Evolutionary conservation across 2,888 invertebrate species (phyloP).

Genomic region (Prenolepis imparis): DNA sequence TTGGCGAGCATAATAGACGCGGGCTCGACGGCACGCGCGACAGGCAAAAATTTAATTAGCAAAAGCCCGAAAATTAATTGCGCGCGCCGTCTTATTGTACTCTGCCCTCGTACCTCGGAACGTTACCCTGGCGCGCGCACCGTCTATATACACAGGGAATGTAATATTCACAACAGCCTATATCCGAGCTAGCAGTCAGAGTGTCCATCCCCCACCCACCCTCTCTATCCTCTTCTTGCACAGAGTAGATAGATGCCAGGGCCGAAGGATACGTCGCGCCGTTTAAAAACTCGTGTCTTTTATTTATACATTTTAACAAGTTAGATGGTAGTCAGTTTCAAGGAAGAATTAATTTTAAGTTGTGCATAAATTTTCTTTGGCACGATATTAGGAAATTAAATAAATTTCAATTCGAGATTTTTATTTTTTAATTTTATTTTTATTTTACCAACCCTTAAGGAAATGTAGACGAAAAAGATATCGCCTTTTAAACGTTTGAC

Average conservation of each 20-base stretch:
- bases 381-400: too few relatives aligned
- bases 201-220: constrained; percentile 68
- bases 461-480: too few relatives aligned
- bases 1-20: constrained; percentile 52
- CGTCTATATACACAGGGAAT: constrained; percentile 83
- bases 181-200: constrained; percentile 76
- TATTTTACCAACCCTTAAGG: too few relatives aligned
- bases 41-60: constrained; percentile 85
- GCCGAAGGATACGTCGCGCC: constrained; percentile 37
- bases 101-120: constrained; percentile 73
- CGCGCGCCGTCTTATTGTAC: constrained; percentile 83
- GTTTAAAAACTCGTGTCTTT: background rate
- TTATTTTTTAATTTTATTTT: too few relatives aligned
- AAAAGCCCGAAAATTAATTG: constrained; percentile 85
- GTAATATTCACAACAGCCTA: constrained; percentile 86
- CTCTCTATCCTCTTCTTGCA: constrained; percentile 50
- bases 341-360: too few relatives aligned
- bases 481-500: background rate
- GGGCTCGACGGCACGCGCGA: constrained; percentile 54
- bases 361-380: too few relatives aligned
- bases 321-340: too few relatives aligned
- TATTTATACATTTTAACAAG: too few relatives aligned
- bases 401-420: too few relatives aligned
- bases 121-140: constrained; percentile 72
- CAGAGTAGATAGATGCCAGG: constrained; percentile 46